phyloP scores from a whole-genome alignment of 2,888 invertebrate species.

The Alitta virens region DNA sequence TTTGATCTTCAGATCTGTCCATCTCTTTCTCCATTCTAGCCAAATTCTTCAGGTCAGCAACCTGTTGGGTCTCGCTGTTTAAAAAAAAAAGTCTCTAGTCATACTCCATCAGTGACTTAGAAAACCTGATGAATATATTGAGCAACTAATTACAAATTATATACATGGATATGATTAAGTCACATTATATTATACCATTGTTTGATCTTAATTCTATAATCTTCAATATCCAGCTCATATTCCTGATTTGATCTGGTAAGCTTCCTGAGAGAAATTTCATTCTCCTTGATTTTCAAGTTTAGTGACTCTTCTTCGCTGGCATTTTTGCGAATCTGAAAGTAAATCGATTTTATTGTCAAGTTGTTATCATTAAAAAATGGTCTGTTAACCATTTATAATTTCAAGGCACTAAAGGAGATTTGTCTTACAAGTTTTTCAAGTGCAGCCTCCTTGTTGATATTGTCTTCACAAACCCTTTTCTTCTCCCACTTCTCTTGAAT shows the following conservation, averaged over 20 bases:
- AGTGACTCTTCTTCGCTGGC: slow-evolving; percentile 23
- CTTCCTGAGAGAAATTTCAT: slow-evolving; percentile 35
- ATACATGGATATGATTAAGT: too few species aligned
- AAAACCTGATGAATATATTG: too few species aligned
- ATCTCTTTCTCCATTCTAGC: slow-evolving; percentile 46
- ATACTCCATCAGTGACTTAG: too few species aligned
- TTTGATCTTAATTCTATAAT: slow-evolving; percentile 41
- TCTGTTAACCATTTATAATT: not conserved
- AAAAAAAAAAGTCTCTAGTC: too few species aligned
- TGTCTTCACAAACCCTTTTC: slow-evolving; percentile 35
- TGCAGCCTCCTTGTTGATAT: not conserved
- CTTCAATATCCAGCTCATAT: slow-evolving; percentile 47
- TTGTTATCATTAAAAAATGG: not conserved
- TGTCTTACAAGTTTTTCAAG: not conserved
- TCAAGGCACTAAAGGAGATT: too few species aligned
- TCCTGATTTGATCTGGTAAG: slow-evolving; percentile 41
- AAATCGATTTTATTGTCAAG: not conserved
- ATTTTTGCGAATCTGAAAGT: not conserved
- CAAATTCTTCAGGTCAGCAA: slow-evolving; percentile 48
- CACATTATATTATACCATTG: too few species aligned
- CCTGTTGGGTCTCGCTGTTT: slow-evolving; percentile 44
- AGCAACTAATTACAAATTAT: not conserved
- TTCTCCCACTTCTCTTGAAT: slow-evolving; percentile 43
- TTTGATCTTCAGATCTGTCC: slow-evolving; percentile 37
- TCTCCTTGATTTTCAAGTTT: slow-evolving; percentile 30